Evolutionary conservation across 2,113 vertebrate genomes (phyloP).

Genomic region (Riparia riparia): DNA sequence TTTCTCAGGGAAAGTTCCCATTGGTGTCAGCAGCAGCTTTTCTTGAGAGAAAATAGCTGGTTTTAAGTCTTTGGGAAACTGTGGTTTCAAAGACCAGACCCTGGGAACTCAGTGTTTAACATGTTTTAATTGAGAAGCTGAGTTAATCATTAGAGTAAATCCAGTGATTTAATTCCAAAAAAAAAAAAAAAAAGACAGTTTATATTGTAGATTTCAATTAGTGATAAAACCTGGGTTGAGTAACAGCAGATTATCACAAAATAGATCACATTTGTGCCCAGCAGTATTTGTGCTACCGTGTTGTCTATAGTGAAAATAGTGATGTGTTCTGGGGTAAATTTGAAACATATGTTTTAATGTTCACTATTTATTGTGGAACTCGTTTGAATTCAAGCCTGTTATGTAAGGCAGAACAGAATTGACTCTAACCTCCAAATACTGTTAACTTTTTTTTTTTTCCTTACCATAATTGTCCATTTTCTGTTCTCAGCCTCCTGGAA

Average conservation of each 20-base stretch:
- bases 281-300: neutral
- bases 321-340: neutral
- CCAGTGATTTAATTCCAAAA: neutral
- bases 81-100: neutral
- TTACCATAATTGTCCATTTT: conserved; percentile 96
- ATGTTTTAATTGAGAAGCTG: neutral
- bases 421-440: neutral
- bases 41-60: neutral
- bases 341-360: neutral
- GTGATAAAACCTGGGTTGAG: neutral
- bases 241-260: neutral
- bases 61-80: neutral
- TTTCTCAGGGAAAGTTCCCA: neutral
- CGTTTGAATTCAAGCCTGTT: neutral
- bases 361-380: neutral
- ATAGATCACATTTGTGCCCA: neutral
- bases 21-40: neutral
- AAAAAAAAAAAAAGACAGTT: neutral
- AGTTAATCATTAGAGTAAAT: neutral
- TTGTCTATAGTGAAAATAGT: neutral
- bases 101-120: neutral
- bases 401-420: neutral
- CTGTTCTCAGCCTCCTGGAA: conserved; percentile 93
- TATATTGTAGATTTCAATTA: neutral
- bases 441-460: neutral